These are phyloP conservation scores for Hypotaenidia philippensis DNA, from an alignment of 2,797 vertebrate species.

Conservation along the genomic window DNA sequence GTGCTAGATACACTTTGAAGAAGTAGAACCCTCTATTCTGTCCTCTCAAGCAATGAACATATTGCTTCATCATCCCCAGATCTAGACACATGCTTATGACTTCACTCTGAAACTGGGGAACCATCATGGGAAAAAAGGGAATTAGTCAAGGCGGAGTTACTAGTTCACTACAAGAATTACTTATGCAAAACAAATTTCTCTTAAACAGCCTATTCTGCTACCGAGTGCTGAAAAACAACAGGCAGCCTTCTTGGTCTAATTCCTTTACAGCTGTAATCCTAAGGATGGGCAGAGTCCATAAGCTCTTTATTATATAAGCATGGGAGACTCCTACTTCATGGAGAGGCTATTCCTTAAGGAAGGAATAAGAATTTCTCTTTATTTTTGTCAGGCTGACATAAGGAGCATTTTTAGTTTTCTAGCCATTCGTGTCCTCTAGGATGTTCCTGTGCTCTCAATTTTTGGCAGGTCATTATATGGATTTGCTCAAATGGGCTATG, in stretches of 20 bases:
- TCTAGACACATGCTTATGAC: not conserved
- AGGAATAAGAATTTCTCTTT: not conserved
- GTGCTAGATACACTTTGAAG: not conserved
- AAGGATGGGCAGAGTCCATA: not conserved
- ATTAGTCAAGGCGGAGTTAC: not conserved
- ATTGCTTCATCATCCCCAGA: not conserved
- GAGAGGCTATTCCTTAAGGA: not conserved
- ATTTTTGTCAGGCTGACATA: not conserved
- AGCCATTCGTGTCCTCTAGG: not conserved
- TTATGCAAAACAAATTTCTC: not conserved
- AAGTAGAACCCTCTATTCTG: not conserved
- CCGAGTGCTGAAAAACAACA: not conserved
- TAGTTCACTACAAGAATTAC: not conserved
- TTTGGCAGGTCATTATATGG: conserved; percentile 1
- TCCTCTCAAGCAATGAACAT: not conserved
- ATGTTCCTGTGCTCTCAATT: not conserved
- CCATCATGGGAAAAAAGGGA: not conserved
- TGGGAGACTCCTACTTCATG: not conserved
- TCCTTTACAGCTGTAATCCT: not conserved
- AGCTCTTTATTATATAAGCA: not conserved
- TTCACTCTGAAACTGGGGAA: not conserved
- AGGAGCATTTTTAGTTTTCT: conserved; percentile 1
- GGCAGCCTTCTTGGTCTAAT: not conserved
- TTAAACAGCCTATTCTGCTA: not conserved
- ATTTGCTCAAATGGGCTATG: not conserved